Percentiles rank a stretch among this genome's conserved stretches.
Evolutionary conservation across 2,888 invertebrate genomes (phyloP).

Genomic region (Netelia melanura): DNA sequence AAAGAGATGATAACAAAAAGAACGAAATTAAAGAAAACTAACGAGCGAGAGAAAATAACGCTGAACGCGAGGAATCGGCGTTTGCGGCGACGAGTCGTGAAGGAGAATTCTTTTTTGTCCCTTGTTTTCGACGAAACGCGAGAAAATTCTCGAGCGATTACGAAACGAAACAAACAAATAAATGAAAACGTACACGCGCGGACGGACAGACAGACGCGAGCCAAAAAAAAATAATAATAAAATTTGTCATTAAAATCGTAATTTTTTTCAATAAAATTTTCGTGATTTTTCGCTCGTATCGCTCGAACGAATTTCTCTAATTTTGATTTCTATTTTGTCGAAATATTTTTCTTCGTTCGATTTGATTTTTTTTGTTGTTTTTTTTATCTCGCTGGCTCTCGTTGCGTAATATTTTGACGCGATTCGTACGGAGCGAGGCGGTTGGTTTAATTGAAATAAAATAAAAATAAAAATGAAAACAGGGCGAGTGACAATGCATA

Average conservation of each 20-base stretch:
- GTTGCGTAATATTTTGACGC: slow-evolving; percentile 5
- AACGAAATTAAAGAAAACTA: slow-evolving; percentile 22
- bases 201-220: not conserved
- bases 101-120: not conserved
- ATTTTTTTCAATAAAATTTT: not conserved
- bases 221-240: no score
- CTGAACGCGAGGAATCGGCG: slow-evolving; percentile 12
- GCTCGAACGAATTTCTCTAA: not conserved
- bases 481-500: slow-evolving; percentile 66
- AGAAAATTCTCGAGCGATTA: not conserved
- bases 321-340: not conserved
- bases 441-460: slow-evolving; percentile 19
- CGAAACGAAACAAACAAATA: not conserved
- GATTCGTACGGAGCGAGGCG: slow-evolving; percentile 36
- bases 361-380: slow-evolving; percentile 9
- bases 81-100: slow-evolving; percentile 23
- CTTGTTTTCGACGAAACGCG: not conserved
- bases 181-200: not conserved
- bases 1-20: not conserved
- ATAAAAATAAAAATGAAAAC: not conserved
- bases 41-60: slow-evolving; percentile 12
- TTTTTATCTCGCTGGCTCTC: not conserved
- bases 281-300: not conserved
- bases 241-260: not conserved
- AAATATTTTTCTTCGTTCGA: not conserved